Evolutionary conservation across 2,113 vertebrate species (phyloP).

Genomic region (Eubucco bourcierii): DNA sequence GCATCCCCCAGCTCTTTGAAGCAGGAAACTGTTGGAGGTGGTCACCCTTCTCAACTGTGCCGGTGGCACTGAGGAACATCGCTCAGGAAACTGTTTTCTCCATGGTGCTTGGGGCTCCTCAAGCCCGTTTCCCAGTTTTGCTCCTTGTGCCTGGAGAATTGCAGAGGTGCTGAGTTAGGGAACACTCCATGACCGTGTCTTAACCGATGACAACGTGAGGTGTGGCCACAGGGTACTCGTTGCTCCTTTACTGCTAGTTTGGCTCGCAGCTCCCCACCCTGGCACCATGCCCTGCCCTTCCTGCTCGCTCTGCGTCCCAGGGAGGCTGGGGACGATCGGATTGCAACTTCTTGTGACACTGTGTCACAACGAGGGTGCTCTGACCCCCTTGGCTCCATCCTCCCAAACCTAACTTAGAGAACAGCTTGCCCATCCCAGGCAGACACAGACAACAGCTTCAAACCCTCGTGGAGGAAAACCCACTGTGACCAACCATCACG

Average conservation of each 20-base stretch:
- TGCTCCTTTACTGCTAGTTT: not conserved
- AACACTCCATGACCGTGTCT: accelerated
- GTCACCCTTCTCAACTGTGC: not conserved
- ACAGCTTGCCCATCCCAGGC: accelerated
- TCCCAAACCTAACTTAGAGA: not conserved
- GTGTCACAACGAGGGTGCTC: not conserved
- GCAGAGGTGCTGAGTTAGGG: not conserved
- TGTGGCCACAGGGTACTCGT: not conserved
- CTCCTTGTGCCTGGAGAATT: not conserved
- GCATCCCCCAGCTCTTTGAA: not conserved
- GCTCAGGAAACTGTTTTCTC: not conserved
- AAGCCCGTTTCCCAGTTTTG: not conserved
- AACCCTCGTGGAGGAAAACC: not conserved
- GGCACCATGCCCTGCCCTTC: not conserved
- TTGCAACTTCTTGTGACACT: accelerated
- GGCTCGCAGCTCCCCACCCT: not conserved
- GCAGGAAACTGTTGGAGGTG: accelerated
- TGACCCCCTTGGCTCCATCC: accelerated
- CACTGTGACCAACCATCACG: accelerated
- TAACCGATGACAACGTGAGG: accelerated
- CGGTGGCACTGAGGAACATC: not conserved
- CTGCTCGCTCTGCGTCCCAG: accelerated
- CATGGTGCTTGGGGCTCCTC: accelerated
- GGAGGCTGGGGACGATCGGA: not conserved
- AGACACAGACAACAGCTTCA: not conserved